A percentile compares a stretch with the other conserved stretches of the same genome.
Evolutionary conservation across 2,113 vertebrate species (phyloP).

Genomic region (Planiliza haematocheilus): DNA sequence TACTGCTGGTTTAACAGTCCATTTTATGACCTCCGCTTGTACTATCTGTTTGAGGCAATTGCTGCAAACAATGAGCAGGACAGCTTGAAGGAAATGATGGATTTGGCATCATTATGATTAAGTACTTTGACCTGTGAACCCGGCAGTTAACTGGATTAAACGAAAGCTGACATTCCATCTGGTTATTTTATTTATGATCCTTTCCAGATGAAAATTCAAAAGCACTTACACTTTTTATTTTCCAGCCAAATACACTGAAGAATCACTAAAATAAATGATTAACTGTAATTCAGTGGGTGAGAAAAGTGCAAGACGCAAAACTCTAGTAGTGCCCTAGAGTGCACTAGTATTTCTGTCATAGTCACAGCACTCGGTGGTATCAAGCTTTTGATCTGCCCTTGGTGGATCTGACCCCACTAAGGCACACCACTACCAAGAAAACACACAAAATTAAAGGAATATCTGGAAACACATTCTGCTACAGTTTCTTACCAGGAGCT

Average conservation of each 20-base stretch:
- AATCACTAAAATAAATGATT: background rate
- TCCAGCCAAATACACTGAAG: background rate
- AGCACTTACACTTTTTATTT: background rate
- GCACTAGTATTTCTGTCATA: no score
- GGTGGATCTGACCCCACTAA: background rate
- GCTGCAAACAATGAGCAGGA: background rate
- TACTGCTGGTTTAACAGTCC: background rate
- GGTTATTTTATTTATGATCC: background rate
- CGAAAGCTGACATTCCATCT: constrained; percentile 3
- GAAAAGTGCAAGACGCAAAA: background rate
- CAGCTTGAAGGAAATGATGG: background rate
- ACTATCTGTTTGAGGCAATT: background rate
- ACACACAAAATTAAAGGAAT: background rate
- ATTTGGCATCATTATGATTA: constrained; percentile 4
- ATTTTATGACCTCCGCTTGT: background rate
- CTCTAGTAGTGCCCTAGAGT: background rate
- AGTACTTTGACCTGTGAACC: background rate
- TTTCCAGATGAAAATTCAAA: background rate
- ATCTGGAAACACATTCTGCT: constrained; percentile 12
- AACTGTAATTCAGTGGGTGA: background rate
- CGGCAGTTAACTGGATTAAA: constrained; percentile 11
- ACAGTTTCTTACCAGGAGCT: constrained; percentile 88
- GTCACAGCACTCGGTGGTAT: background rate
- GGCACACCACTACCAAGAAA: constrained; percentile 2
- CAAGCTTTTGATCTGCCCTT: background rate